Evolutionary conservation across 2,888 invertebrate species (phyloP).

Genomic region (Cryptocephalus moraei): DNA sequence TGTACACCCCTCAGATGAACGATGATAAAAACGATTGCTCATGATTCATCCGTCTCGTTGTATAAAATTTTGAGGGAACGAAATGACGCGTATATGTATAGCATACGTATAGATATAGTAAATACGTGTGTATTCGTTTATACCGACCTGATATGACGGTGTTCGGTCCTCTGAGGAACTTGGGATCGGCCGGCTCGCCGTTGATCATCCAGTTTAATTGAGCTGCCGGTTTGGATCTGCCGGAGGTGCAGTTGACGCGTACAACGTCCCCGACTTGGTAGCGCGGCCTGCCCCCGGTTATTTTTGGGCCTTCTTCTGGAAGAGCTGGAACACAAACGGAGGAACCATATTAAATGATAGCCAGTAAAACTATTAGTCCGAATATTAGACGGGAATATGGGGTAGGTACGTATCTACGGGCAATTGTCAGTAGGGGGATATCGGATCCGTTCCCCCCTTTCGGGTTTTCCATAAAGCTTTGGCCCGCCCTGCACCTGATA

Average conservation of each 20-base stretch:
- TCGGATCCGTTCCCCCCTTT: background rate
- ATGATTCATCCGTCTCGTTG: too few relatives aligned
- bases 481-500: background rate
- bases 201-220: slow-evolving; percentile 81
- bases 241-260: slow-evolving; percentile 76
- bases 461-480: background rate
- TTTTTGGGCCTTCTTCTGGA: slow-evolving; percentile 72
- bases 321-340: slow-evolving; percentile 48
- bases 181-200: slow-evolving; percentile 55
- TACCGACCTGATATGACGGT: slow-evolving; percentile 36
- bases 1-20: too few relatives aligned
- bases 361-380: too few relatives aligned
- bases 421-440: background rate
- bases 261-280: slow-evolving; percentile 77
- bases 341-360: too few relatives aligned
- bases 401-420: too few relatives aligned
- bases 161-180: slow-evolving; percentile 42
- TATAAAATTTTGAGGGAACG: too few relatives aligned
- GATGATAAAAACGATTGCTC: too few relatives aligned
- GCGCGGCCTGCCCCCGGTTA: slow-evolving; percentile 67
- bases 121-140: background rate
- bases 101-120: too few relatives aligned
- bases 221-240: slow-evolving; percentile 72
- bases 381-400: too few relatives aligned
- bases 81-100: too few relatives aligned